Percentiles rank a stretch among this genome's conserved stretches.
Evolutionary conservation across 2,113 vertebrate species (phyloP).

Genomic region (Lamprologus sp.): DNA sequence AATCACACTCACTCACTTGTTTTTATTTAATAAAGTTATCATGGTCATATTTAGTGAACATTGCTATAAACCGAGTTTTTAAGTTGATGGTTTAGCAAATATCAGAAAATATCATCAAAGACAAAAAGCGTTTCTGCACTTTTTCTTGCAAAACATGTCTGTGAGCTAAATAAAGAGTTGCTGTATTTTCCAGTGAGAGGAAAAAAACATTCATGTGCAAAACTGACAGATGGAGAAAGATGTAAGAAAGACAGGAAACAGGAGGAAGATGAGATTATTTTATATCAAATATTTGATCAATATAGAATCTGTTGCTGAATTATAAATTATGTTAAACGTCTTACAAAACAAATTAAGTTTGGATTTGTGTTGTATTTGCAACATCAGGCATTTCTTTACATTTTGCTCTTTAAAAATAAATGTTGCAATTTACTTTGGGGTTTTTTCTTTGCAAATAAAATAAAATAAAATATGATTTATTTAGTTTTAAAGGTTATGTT

Average conservation of each 20-base stretch:
- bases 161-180: neutral
- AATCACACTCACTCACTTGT: neutral
- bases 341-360: neutral
- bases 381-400: neutral
- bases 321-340: accelerated
- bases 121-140: neutral
- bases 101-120: neutral
- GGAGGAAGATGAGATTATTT: neutral
- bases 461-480: accelerated
- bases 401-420: neutral
- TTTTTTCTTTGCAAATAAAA: neutral
- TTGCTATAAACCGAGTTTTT: neutral
- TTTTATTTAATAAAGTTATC: neutral
- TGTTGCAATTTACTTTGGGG: accelerated
- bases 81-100: neutral
- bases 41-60: neutral
- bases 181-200: neutral
- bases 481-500: neutral
- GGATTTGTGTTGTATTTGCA: neutral
- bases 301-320: neutral
- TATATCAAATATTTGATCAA: neutral
- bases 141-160: neutral
- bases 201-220: neutral
- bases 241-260: neutral
- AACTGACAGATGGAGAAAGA: neutral